Evolutionary conservation across 30 jellyfish, hydroid and myxozoan genomes (phyloP), one percentile per base, ranked within the genome.

Genomic region (Pelagia noctiluca): DNA sequence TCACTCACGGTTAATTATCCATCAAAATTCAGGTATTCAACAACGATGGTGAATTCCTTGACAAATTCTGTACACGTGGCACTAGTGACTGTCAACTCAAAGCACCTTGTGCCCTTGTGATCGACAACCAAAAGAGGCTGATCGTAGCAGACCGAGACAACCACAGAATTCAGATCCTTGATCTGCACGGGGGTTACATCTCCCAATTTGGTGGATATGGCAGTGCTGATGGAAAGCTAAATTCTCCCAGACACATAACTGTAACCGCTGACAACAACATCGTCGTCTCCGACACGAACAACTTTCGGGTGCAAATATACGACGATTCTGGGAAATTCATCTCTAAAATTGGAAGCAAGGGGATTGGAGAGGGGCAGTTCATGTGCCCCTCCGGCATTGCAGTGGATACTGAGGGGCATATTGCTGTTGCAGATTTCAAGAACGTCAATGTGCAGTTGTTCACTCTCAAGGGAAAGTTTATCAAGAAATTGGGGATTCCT

Each of bases 371-470:
- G 11, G 98, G 97, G 57, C 98, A 92, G 82, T 92, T 92, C 80
- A 57, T 86, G 88, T 92, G 98, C 54, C 98, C 98, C 30, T 86
- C 98, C 22, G 98, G 98, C 76, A 63, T 92, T 63, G 96, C 97
- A 2, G 88, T 83, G 2, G 98, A 92, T 70, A 72, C 93, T 13
- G 98, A 92, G 63, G 90, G 91, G 57, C 95, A 87, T 35, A 76
- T 92, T 61, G 97, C 78, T 67, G 90, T 92, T 60, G 97, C 98
- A 35, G 98, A 92, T 76, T 92, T 86, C 88, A 92, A 88, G 89
- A 92, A 92, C 48, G 86, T 88, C 69, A 83, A 92, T 60, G 97
- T 87, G 26, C 98, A 92, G 82, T 34, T 92, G 50, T 92, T 92
- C 57, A 48, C 82, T 18, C 32, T 77, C 82, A 76, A 86, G 23